Evolutionary conservation across 2,113 vertebrate species (phyloP), one percentile per base, ranked within the genome.

Genomic region (Himantopus leucocephalus): DNA sequence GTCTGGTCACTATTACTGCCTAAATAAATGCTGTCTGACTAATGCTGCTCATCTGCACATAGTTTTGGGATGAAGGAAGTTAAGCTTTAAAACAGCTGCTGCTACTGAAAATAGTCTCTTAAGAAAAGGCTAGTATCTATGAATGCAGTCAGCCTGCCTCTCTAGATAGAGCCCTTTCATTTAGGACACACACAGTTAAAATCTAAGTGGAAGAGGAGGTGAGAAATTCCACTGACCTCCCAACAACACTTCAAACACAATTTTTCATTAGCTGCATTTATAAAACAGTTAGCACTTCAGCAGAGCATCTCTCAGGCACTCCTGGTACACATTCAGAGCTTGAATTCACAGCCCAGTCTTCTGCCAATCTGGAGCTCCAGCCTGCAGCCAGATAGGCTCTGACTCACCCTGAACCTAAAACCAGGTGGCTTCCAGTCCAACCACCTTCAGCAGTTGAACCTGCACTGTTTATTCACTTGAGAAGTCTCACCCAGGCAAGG

Each of bases 71-170:
- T 98, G 91, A 97, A 96, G 91, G 74, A 71, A 77, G 39, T 75
- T 71, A 79, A 95, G 75, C 92, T 92, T 89, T 87, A 87, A 94
- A 96, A 92, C 87, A 89, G 91, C 86, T 95, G 90, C 78, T 52
- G 73, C 43, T 72, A n/a, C 96, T 88, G 86, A 94, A 96, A 97
- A 95, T 88, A 89, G 67, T 63, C 27, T 74, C 72, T 48, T 71
- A 73, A 56, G 41, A 94, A 92, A 94, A 85, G 32, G 35, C 81
- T 52, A 14, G 17, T 59, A 85, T 74, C 86, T 53, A 53, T 66
- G 20, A 55, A 43, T 10, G 62, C 47, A 76, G 74, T 30, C 16
- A 23, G 2, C 39, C 77, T 92, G 59, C 56, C 81, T 68, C 59
- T 63, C 70, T 17, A 60, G 80, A 70, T 10, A 41, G 26, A 53